Base-by-base conservation (phyloP, 1,140 invertebrate genomes). In the Nebria ingens region DNA sequence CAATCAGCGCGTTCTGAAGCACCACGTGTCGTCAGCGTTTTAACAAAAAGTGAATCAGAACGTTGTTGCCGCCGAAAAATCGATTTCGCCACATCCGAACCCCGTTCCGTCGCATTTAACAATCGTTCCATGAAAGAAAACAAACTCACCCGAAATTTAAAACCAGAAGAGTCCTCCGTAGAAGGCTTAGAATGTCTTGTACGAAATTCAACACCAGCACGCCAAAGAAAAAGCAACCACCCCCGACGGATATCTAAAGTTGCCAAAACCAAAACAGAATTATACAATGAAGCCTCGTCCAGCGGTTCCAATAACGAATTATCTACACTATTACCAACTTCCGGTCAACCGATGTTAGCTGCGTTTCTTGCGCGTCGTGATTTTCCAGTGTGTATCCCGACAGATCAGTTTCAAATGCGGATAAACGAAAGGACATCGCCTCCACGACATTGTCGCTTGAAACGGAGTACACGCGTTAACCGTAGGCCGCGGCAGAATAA, bases 231-330 rank as follows among this genome's bases (percentile, higher is more conserved):
- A 40, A 38, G 59, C 9, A 58, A 45, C 42, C 45, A 53, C 13
- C 21, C 53, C 9, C 25, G 61, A 23, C 17, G 59, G 17, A 54
- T 49, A 49, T 25, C 23, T 15, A 61, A 57, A 51, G 21, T 21
- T 29, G 25, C 25, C 15, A 45, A 34, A 55, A 29, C 53, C 4
- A 34, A 52, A 23, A 58, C 38, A n/a, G 60, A 68, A 3, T 25
- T 38, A 19, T 61, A 61, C 25, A 55, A 63, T 53, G 68, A 69
- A 49, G 69, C 66, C 17, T 73, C 72, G 67, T 73, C 80, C 65
- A 76, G 77, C 71, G 68, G 80, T 68, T 76, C 82, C 59, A 80
- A 83, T 69, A 71, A 81, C 70, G 71, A 85, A 74, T 57, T 80
- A 21, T 79, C 76, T 60, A 81, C 79, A 1, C 66, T 86, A 25